Conservation (phyloP, 2,888 invertebrate species). For the Archips crataeganus region DNA sequence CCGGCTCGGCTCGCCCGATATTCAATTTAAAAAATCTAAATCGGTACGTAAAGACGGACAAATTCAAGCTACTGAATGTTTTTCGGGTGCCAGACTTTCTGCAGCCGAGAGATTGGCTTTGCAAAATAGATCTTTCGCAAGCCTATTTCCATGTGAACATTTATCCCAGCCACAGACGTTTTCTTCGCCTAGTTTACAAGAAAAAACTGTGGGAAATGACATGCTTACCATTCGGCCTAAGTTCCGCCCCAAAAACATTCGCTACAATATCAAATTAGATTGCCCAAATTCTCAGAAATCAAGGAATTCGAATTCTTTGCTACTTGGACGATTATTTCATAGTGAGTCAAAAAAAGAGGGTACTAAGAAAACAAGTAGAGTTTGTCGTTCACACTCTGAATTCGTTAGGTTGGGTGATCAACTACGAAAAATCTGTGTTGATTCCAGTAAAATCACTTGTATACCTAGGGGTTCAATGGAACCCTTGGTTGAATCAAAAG, state of each 20-base stretch:
- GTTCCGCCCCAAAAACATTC: conserved; percentile 44
- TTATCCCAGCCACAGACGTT: conserved; percentile 37
- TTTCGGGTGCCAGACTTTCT: conserved; percentile 41
- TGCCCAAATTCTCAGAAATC: conserved; percentile 41
- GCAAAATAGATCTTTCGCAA: conserved; percentile 43
- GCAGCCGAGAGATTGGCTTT: conserved; percentile 39
- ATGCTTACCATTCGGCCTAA: conserved; percentile 47
- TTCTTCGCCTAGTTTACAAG: conserved; percentile 42
- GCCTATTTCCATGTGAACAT: conserved; percentile 45
- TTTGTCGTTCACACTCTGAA: conserved; percentile 19
- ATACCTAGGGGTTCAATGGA: background rate
- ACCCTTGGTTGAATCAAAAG: conserved; percentile 9
- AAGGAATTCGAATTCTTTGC: conserved; percentile 39
- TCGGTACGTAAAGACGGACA: conserved; percentile 36
- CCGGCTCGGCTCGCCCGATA: conserved; percentile 31
- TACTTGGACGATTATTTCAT: conserved; percentile 48
- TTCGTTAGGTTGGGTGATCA: conserved; percentile 44
- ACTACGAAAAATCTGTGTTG: conserved; percentile 42
- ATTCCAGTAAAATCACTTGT: conserved; percentile 24
- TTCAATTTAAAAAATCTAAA: conserved; percentile 40
- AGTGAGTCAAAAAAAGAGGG: conserved; percentile 35
- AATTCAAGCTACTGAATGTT: conserved; percentile 42
- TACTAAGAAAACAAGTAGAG: conserved; percentile 26
- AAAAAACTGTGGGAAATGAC: conserved; percentile 43
- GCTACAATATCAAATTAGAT: conserved; percentile 45